phyloP scores from a whole-genome alignment of 2,888 invertebrate genomes.

The Cheilosia scutellata region DNA sequence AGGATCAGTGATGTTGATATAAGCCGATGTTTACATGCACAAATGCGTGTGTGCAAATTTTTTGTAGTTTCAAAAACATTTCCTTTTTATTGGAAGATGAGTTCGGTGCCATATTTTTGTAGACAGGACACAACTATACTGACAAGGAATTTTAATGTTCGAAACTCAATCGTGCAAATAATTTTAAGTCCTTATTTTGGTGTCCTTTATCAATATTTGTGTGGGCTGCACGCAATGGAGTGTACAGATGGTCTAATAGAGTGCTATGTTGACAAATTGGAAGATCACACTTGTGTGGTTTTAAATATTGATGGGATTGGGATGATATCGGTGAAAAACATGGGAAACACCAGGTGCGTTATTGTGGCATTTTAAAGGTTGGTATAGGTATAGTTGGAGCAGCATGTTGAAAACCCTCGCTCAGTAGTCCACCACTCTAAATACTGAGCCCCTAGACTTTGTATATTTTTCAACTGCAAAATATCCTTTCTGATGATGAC shows the following conservation, averaged over 20 bases:
- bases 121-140: conserved; percentile 5
- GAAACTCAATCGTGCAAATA: conserved; percentile 69
- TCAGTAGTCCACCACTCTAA: too few species aligned
- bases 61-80: neutral
- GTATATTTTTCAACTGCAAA: too few species aligned
- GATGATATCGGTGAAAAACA: neutral
- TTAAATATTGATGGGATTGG: neutral
- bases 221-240: conserved; percentile 45
- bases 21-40: conserved; percentile 62
- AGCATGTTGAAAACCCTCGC: too few species aligned
- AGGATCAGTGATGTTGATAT: conserved; percentile 55
- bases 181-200: conserved; percentile 51
- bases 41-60: conserved; percentile 38
- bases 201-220: conserved; percentile 58
- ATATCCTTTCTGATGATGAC: too few species aligned
- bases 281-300: conserved; percentile 9
- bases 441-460: too few species aligned
- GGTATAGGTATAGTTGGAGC: too few species aligned
- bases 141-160: conserved; percentile 33
- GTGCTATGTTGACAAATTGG: conserved; percentile 40
- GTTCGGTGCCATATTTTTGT: conserved; percentile 36
- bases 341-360: neutral
- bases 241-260: conserved; percentile 42
- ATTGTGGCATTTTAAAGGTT: too few species aligned
- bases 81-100: conserved; percentile 24